Evolutionary conservation across 2,113 vertebrate species (phyloP).

Genomic region (Prolemur simus): DNA sequence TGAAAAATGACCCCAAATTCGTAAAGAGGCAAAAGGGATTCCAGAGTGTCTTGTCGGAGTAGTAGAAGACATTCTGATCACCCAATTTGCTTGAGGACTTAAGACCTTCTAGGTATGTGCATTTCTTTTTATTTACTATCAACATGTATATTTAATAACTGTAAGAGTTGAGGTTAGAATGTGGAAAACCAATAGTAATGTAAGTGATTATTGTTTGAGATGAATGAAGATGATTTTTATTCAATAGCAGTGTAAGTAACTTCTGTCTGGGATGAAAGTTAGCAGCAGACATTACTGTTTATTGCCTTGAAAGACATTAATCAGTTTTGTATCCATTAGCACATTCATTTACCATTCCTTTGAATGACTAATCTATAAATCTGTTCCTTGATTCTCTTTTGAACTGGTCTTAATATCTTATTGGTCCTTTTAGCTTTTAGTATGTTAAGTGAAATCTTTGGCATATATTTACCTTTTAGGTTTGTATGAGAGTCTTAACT

Average conservation of each 20-base stretch:
- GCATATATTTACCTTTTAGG: not conserved
- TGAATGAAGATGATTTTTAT: not conserved
- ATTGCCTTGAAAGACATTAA: not conserved
- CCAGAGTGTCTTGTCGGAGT: not conserved
- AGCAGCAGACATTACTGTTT: not conserved
- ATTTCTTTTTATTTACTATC: not conserved
- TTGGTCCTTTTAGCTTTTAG: not conserved
- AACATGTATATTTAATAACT: not conserved
- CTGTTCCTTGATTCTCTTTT: not conserved
- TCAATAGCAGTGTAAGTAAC: not conserved
- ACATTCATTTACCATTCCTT: not conserved
- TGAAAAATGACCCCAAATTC: not conserved
- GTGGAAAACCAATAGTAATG: not conserved
- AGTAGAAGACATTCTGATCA: not conserved
- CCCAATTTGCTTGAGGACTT: not conserved
- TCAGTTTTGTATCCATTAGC: not conserved
- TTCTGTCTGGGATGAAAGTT: not conserved
- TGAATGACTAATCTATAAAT: not conserved
- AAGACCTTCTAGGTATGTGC: not conserved
- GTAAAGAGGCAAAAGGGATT: not conserved
- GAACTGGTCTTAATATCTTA: not conserved
- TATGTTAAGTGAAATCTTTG: not conserved
- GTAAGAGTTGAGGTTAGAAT: not conserved
- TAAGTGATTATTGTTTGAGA: not conserved
- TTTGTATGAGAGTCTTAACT: not conserved